Evolutionary conservation across 92 coral and sea anemone species (phyloP), one percentile per base, ranked within the genome.

Genomic region (Nematostella vectensis): DNA sequence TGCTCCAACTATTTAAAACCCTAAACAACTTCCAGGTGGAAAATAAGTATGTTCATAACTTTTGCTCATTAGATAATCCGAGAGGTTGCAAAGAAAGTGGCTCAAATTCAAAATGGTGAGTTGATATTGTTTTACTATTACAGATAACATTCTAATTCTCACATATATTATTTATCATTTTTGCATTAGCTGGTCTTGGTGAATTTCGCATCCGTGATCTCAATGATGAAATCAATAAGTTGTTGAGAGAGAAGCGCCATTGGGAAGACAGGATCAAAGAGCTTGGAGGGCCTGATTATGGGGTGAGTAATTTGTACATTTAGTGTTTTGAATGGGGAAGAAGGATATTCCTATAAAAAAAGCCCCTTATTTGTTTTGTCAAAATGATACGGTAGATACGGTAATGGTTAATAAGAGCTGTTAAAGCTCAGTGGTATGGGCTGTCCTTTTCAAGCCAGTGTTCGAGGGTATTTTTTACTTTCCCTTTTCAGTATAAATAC

Each of bases 61-160:
- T n/a, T n/a, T 38, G 29, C 15, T 16, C 29, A 43, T 16, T 48
- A 91, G 98, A 82, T 91, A 40, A 78, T 91, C 44, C 62, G 98
- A 63, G 98, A 91, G 40, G 96, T 91, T n/a, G 94, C 98, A 6
- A 91, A 91, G 71, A 91, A 91, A 61, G 98, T 91, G 51, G 98
- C 98, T 3, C 98, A 91, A 59, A 91, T 91, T 70, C 98, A 91
- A 57, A 91, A 91, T 91, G 98, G 98, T 89, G 55, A 61, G 2
- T 65, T 4, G 17, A 36, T 26, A 26, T 23, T 23, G 3, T 12
- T 17, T 11, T 21, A 26, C 42, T 24, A 50, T 20, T 43, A 6
- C 15, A 33, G 98, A 95, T 3, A 95, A 91, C 58, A 91, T 91
- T 70, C 98, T 85, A 57, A 91, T 85, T 91, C 95, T 95, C 85